Evolutionary conservation across 2,888 invertebrate genomes (phyloP).

Genomic region (Aphodius sticticus): DNA sequence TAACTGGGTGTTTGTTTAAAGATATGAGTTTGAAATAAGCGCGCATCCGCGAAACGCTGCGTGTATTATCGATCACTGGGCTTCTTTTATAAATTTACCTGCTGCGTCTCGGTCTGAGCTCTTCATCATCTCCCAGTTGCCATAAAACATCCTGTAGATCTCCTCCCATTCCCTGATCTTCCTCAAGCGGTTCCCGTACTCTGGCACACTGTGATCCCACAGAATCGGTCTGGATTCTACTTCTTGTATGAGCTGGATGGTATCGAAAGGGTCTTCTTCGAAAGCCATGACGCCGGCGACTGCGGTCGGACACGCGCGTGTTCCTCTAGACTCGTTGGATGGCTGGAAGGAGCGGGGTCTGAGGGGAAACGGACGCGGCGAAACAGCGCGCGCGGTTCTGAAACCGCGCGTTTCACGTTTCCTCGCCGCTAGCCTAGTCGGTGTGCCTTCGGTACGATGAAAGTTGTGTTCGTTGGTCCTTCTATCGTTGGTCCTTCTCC

Average conservation of each 20-base stretch:
- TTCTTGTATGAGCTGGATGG: slow-evolving; percentile 19
- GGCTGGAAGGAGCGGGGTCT: neutral
- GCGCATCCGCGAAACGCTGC: slow-evolving; percentile 26
- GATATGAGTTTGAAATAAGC: neutral
- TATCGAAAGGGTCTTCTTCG: slow-evolving; percentile 22
- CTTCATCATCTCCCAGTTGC: slow-evolving; percentile 15
- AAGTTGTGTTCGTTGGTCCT: too few relatives aligned
- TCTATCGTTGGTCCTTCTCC: too few relatives aligned
- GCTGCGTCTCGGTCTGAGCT: slow-evolving; percentile 18
- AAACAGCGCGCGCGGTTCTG: neutral
- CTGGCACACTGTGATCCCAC: slow-evolving; percentile 19
- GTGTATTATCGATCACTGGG: slow-evolving; percentile 14
- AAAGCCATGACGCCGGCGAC: slow-evolving; percentile 19
- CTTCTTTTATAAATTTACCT: neutral
- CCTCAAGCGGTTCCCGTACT: slow-evolving; percentile 17
- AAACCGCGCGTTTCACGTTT: neutral
- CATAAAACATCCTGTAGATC: slow-evolving; percentile 16
- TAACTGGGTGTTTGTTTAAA: neutral
- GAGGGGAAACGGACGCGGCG: neutral
- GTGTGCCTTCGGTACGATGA: neutral
- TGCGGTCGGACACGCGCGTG: slow-evolving; percentile 23
- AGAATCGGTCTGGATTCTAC: slow-evolving; percentile 19
- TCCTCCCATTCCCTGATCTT: slow-evolving; percentile 25
- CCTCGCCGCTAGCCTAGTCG: neutral
- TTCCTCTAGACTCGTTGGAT: neutral